Evolutionary conservation across 1,140 invertebrate genomes (phyloP), one percentile per base, ranked within the genome.

Genomic region (Drosophila tani): DNA sequence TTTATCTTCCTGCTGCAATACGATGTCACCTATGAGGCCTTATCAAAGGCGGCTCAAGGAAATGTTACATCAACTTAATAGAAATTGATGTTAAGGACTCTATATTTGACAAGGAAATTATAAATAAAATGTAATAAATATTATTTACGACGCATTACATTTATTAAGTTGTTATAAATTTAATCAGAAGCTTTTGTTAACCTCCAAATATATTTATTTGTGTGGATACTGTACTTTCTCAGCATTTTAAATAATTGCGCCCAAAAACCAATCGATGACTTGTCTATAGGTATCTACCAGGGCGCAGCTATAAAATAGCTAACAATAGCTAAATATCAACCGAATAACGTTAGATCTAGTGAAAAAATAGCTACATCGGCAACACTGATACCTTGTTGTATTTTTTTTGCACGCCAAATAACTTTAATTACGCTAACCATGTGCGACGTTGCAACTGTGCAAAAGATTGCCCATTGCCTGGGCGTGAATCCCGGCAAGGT

Each of bases 1-100:
- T 91, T 92, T 57, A 91, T 92, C 74, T 92, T 92, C 40, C 41
- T 92, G 12, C 24, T 92, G 5, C 91, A 92, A 73, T 92, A 92
- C 24, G 91, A 92, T 32, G 80, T 92, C 3, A 92, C 91, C 0
- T 92, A 76, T 17, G 82, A 91, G 46, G 91, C 91, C 6, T 27
- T 92, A 24, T 58, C 74, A 5, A 75, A 79, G 17, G 38, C 38
- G 8, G 24, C 29, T 9, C 68, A 14, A 32, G 35, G 14, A 64
- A 86, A 70, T 67, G 12, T 21, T 7, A 68, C 21, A 24, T 3
- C 21, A 24, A 24, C 21, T 24, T 24, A 24, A 24, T 24, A 3
- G 21, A 3, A 24, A 24, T 24, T 24, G 21, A 24, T 24, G 21
- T 24, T 24, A 24, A 4, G 21, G 0, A 24, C 21, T 24, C 21